Evolutionary conservation across 2,797 vertebrate species (phyloP), one percentile per base, ranked within the genome.

Genomic region (Xiphorhynchus erythropygius): DNA sequence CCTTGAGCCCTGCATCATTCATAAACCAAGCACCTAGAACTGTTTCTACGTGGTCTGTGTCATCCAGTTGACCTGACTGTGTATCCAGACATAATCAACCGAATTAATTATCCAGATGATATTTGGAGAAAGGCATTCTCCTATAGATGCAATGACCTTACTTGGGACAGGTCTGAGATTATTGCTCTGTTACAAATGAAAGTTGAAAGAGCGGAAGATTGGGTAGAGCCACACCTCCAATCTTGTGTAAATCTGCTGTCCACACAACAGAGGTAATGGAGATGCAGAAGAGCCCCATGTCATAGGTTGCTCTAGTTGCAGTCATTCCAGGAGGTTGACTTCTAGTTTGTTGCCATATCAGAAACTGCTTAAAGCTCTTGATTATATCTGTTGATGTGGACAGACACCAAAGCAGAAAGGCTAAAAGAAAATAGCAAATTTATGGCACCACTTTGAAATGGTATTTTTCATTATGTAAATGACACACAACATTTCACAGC

Each of bases 1-100:
- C 27, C 30, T 74, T 62, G 27, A 85, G 9, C 3, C 11, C 15
- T 55, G 11, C 19, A 52, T 59, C 0, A 0, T 79, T 89, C n/a
- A 55, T 60, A 49, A 75, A 63, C 27, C 32, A 82, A 74, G 8
- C 32, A 49, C 18, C 18, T 60, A 37, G 52, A 84, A 32, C 22
- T 85, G 17, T 28, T 83, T 74, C 50, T 37, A 69, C 70, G 11
- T 63, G 25, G 16, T 32, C 71, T 70, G 16, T 73, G 49, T 19
- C 27, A 44, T 88, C 23, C 64, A n/a, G 7, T 16, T 94, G 37
- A 25, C 52, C 52, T 76, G 33, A 33, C 76, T 5, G 3, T 6
- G 5, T 67, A 44, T 59, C n/a, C 35, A 82, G 57, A 55, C 22
- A 56, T 50, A 71, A 78, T 64, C 55, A 81, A 18, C n/a, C 46